Base-by-base conservation (phyloP, 1,140 invertebrate species). In the Zelostemma sp. region DNA sequence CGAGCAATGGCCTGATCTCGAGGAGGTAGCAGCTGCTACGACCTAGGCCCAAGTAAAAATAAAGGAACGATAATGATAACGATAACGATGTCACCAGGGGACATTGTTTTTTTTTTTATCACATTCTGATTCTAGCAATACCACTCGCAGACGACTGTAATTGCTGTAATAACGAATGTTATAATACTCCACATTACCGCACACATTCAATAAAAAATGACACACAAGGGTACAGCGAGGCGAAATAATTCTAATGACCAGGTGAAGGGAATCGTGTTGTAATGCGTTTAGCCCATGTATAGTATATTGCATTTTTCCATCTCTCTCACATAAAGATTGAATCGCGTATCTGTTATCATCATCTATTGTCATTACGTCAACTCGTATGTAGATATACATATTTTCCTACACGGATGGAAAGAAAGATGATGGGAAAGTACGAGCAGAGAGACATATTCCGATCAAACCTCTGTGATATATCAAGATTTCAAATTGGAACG, bases 391-490 rank as follows among this genome's bases (percentile, higher is more conserved):
- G 76, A 84, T 80, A 35, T n/a, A 82, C 79, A 81, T 84, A 85
- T 85, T 84, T 84, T 85, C 81, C 79, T 84, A 83, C 75, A 71
- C 81, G 72, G 35, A 51, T 60, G 50, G 41, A 50, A 70, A 71
- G 17, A 63, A 68, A 68, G 28, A 74, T 70, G 70, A 64, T 73
- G 73, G 71, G 41, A 58, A 65, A 70, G 43, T 51, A 73, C 28
- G 51, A 17, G 69, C 19, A 33, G 62, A 68, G 38, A 63, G 45
- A 73, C 70, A 80, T 80, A 82, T 83, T 84, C 81, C 76, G 80
- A 81, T 83, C 75, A 76, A 84, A 75, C 77, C 80, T 84, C 80
- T 85, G 83, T 84, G 83, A 85, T 85, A 85, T 79, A 79, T 83
- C 74, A 72, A 81, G 69, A 77, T 78, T 76, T 77, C 80, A 62